phyloP scores from a whole-genome alignment of 2,113 vertebrate genomes.

The Willisornis vidua region DNA sequence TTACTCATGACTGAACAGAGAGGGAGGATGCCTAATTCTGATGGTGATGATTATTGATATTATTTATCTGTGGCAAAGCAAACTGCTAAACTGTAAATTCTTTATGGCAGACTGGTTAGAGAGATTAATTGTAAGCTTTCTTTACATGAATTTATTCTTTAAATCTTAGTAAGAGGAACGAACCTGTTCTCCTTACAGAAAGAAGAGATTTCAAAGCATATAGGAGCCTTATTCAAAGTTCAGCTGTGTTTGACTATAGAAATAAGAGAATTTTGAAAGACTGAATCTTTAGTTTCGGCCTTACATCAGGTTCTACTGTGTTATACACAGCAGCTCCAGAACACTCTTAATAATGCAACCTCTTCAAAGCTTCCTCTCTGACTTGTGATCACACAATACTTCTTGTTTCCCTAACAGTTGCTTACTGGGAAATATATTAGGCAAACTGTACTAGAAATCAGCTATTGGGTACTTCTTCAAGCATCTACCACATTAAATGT shows the following conservation, averaged over 20 bases:
- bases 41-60: neutral
- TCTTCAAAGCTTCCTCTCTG: neutral
- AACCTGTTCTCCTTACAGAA: neutral
- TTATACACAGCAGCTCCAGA: neutral
- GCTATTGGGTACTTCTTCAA: neutral
- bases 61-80: neutral
- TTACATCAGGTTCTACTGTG: fast-evolving
- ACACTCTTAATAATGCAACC: neutral
- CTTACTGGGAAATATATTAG: neutral
- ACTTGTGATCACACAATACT: neutral
- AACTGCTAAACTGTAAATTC: neutral
- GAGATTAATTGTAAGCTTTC: neutral
- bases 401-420: neutral
- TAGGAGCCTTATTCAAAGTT: neutral
- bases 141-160: neutral
- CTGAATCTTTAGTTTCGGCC: neutral
- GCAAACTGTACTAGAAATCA: neutral
- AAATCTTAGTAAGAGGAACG: neutral
- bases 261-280: neutral
- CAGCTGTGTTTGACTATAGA: neutral
- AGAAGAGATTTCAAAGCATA: neutral
- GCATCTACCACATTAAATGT: neutral
- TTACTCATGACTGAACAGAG: neutral
- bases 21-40: neutral
- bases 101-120: neutral